phyloP scores from a whole-genome alignment of 2,888 invertebrate species.

The Anarsia innoxiella region DNA sequence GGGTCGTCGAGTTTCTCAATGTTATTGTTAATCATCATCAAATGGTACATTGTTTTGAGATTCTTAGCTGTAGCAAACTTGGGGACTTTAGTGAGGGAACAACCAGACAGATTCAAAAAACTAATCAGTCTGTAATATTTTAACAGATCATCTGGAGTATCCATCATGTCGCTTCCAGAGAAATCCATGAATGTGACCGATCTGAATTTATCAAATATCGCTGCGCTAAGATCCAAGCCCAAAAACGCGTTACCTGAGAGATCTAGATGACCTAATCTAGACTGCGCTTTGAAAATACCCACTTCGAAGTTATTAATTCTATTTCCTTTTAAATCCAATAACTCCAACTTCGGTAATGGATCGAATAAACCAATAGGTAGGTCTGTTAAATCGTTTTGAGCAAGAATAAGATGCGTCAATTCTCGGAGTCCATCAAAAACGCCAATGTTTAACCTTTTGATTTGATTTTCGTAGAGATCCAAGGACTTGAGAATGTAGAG shows the following conservation, averaged over 20 bases:
- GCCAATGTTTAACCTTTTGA: constrained; percentile 34
- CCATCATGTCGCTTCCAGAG: constrained; percentile 42
- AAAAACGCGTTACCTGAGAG: constrained; percentile 37
- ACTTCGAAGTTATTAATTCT: constrained; percentile 28
- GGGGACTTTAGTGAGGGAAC: constrained; percentile 42
- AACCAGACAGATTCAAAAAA: constrained; percentile 36
- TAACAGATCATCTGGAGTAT: constrained; percentile 30
- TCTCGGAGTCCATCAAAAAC: constrained; percentile 33
- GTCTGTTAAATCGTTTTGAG: constrained; percentile 33
- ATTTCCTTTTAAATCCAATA: constrained; percentile 43
- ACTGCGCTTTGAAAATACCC: constrained; percentile 37
- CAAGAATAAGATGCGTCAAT: constrained; percentile 38
- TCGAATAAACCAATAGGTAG: constrained; percentile 44
- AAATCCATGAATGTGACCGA: constrained; percentile 37
- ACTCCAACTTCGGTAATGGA: constrained; percentile 32
- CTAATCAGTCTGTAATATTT: constrained; percentile 30
- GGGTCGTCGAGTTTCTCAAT: constrained; percentile 32
- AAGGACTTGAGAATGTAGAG: constrained; percentile 33
- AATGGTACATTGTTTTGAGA: constrained; percentile 40
- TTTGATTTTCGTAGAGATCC: constrained; percentile 42
- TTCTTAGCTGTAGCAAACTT: constrained; percentile 35
- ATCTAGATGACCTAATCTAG: constrained; percentile 35
- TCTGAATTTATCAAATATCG: constrained; percentile 32
- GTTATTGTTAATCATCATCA: constrained; percentile 43
- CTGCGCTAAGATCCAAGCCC: constrained; percentile 31